Evolutionary conservation across 2,797 vertebrate species (phyloP).

Genomic region (Hirundo rustica): DNA sequence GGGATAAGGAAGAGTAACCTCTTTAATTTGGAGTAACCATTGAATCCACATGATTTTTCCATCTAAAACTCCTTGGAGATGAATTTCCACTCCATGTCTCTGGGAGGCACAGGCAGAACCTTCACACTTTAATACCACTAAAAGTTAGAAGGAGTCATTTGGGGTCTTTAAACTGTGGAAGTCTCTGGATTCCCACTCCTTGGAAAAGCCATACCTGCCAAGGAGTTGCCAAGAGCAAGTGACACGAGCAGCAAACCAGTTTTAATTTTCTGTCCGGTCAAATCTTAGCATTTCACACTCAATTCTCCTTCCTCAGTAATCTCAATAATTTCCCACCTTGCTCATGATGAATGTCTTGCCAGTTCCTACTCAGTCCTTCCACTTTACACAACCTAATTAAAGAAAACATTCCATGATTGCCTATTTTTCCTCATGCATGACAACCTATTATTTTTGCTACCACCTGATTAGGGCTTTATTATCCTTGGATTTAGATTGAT

Average conservation of each 20-base stretch:
- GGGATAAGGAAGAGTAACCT: not conserved
- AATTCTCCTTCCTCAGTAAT: conserved; percentile 87
- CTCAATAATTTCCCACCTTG: conserved; percentile 99
- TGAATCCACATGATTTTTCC: not conserved
- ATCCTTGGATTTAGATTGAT: conserved; percentile 99
- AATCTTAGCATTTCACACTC: conserved; percentile 77
- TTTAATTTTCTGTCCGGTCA: conserved; percentile 80
- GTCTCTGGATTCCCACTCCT: not conserved
- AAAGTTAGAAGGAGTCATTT: conserved; percentile 29
- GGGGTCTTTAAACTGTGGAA: conserved; percentile 5
- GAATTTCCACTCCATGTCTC: not conserved
- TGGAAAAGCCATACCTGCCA: conserved; percentile 67
- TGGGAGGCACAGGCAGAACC: not conserved
- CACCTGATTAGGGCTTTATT: conserved; percentile 99
- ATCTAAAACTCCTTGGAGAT: not conserved
- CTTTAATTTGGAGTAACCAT: conserved; percentile 4
- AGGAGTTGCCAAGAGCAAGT: conserved; percentile 60
- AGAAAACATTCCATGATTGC: conserved; percentile 99
- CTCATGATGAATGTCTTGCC: conserved; percentile 98
- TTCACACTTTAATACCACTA: not conserved
- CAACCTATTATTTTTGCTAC: conserved; percentile 99
- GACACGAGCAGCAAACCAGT: conserved; percentile 39
- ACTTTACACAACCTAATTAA: conserved; percentile 99
- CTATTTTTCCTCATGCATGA: conserved; percentile 99
- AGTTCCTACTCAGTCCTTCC: conserved; percentile 89